phyloP scores from a whole-genome alignment of 2,797 vertebrate genomes.

The Pagetopsis macropterus region DNA sequence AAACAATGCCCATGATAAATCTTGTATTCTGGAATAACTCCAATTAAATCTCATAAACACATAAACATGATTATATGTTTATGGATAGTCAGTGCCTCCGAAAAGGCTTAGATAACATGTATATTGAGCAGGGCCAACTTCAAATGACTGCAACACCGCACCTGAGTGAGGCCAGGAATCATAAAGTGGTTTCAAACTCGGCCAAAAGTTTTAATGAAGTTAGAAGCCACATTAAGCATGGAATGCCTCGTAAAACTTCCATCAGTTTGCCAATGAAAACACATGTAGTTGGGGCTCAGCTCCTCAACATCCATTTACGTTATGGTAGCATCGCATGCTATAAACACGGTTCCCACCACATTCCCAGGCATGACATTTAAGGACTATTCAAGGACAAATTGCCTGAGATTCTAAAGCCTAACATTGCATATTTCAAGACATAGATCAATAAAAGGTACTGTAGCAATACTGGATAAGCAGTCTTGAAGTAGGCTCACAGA shows the following conservation, averaged over 20 bases:
- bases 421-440: too few relatives aligned
- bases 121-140: conserved; percentile 41
- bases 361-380: too few relatives aligned
- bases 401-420: too few relatives aligned
- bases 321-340: not conserved
- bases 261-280: conserved; percentile 63
- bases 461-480: too few relatives aligned
- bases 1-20: not conserved
- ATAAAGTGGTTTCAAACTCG: conserved; percentile 18
- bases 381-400: too few relatives aligned
- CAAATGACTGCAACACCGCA: conserved; percentile 44
- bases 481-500: too few relatives aligned
- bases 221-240: conserved; percentile 61
- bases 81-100: not conserved
- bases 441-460: too few relatives aligned
- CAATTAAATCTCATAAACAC: conserved; percentile 7
- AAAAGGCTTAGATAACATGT: conserved; percentile 45
- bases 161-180: conserved; percentile 60
- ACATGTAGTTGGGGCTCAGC: conserved; percentile 25
- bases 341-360: not conserved
- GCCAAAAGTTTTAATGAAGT: conserved; percentile 65
- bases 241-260: conserved; percentile 47
- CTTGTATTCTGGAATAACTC: not conserved
- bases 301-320: conserved; percentile 32
- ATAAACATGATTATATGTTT: not conserved